Evolutionary conservation across 2,888 invertebrate species (phyloP).

Genomic region (Adelphocoris suturalis): DNA sequence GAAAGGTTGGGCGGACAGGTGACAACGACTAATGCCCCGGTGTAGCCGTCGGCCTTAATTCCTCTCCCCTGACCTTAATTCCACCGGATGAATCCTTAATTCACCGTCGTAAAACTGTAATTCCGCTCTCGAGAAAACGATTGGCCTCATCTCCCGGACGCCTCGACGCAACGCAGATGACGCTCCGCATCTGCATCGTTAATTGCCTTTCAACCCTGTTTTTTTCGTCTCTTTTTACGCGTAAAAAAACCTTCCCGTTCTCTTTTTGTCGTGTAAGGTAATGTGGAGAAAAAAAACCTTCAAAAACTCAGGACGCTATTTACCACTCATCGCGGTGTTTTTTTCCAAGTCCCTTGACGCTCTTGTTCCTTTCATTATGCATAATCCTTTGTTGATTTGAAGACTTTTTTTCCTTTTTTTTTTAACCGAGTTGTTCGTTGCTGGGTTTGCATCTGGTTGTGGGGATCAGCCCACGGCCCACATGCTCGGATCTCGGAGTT

Average conservation of each 20-base stretch:
- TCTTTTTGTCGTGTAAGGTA: slow-evolving; percentile 23
- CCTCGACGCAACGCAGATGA: slow-evolving; percentile 59
- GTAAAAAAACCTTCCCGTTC: not conserved
- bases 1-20: slow-evolving; percentile 19
- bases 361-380: slow-evolving; percentile 46
- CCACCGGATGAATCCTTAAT: slow-evolving; percentile 39
- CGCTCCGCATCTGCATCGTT: slow-evolving; percentile 63
- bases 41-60: not conserved
- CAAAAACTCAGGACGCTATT: slow-evolving; percentile 13
- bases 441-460: slow-evolving; percentile 16
- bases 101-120: slow-evolving; percentile 19
- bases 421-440: not conserved
- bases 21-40: not conserved
- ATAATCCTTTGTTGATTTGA: slow-evolving; percentile 46
- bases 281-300: not conserved
- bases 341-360: slow-evolving; percentile 22
- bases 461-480: not conserved
- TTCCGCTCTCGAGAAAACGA: not conserved
- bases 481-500: not conserved
- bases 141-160: not conserved
- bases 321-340: slow-evolving; percentile 42
- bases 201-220: slow-evolving; percentile 51
- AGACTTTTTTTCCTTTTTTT: not conserved
- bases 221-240: slow-evolving; percentile 5
- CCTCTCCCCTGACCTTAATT: slow-evolving; percentile 26